phyloP scores from a whole-genome alignment of 2,113 vertebrate species.

The Hippolais icterina region DNA sequence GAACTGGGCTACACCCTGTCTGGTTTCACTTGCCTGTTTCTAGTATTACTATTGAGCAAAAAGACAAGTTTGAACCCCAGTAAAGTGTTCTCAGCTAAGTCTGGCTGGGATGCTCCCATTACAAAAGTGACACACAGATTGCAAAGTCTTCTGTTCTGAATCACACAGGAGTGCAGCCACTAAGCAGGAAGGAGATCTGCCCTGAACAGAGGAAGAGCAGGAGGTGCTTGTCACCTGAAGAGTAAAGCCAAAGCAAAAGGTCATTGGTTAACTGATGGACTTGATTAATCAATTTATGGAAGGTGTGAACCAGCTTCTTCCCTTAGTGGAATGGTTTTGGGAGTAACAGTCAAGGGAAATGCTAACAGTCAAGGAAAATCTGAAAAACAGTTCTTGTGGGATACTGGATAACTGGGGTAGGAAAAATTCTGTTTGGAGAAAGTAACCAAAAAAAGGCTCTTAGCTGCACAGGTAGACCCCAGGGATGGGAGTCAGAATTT shows the following conservation, averaged over 20 bases:
- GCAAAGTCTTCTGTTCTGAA: not conserved
- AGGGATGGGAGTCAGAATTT: not conserved
- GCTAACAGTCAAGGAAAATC: not conserved
- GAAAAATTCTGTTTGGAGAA: not conserved
- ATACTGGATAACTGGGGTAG: not conserved
- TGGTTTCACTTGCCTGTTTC: not conserved
- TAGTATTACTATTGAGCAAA: not conserved
- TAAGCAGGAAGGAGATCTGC: not conserved
- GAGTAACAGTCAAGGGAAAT: not conserved
- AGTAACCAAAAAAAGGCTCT: not conserved
- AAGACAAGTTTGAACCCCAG: not conserved
- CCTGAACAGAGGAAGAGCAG: not conserved
- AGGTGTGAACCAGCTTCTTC: not conserved
- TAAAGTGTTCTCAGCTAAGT: not conserved
- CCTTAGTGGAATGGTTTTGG: not conserved
- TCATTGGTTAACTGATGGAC: not conserved
- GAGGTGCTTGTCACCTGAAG: not conserved
- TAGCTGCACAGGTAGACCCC: not conserved
- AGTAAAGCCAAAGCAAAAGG: not conserved
- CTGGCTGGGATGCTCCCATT: not conserved
- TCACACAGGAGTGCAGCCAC: fast-evolving
- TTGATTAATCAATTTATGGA: not conserved
- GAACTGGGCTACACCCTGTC: not conserved
- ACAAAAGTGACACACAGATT: not conserved
- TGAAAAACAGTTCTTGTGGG: not conserved